Conservation (phyloP, 92 coral and sea anemone genomes). For the Porites lobata region DNA sequence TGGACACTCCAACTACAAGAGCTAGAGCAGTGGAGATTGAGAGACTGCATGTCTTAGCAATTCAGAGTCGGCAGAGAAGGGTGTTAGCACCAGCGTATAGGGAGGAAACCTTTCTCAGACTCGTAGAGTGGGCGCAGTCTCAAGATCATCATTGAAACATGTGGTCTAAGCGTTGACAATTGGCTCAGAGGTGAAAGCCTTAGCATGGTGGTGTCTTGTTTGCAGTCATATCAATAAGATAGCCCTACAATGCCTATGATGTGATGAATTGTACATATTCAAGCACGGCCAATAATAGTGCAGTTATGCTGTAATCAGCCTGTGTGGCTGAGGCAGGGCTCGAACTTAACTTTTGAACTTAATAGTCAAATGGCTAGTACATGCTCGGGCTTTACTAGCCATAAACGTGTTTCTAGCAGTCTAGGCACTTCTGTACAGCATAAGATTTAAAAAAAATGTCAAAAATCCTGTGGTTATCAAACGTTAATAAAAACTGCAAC, state of each 20-base stretch:
- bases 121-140: conserved; percentile 50
- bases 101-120: conserved; percentile 35
- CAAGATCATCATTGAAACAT: too few relatives aligned
- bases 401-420: conserved; percentile 19
- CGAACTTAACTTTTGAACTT: neutral
- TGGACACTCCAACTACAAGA: conserved; percentile 46
- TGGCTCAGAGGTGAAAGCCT: too few relatives aligned
- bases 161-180: too few relatives aligned
- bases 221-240: too few relatives aligned
- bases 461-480: conserved; percentile 16
- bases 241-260: too few relatives aligned
- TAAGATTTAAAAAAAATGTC: conserved; percentile 17
- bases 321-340: neutral
- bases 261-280: too few relatives aligned
- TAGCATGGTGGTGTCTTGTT: too few relatives aligned
- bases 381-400: conserved; percentile 32
- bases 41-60: neutral
- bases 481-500: too few relatives aligned
- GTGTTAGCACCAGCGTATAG: conserved; percentile 30
- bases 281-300: too few relatives aligned
- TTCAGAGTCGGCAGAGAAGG: conserved; percentile 12
- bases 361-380: conserved; percentile 44
- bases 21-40: conserved; percentile 15
- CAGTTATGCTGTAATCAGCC: too few relatives aligned
- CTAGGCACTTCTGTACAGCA: conserved; percentile 23